Percentiles rank a stretch among this genome's conserved stretches.
These are phyloP conservation scores for Corapipo altera DNA, from an alignment of 2,113 vertebrate species.

Conservation along the genomic window DNA sequence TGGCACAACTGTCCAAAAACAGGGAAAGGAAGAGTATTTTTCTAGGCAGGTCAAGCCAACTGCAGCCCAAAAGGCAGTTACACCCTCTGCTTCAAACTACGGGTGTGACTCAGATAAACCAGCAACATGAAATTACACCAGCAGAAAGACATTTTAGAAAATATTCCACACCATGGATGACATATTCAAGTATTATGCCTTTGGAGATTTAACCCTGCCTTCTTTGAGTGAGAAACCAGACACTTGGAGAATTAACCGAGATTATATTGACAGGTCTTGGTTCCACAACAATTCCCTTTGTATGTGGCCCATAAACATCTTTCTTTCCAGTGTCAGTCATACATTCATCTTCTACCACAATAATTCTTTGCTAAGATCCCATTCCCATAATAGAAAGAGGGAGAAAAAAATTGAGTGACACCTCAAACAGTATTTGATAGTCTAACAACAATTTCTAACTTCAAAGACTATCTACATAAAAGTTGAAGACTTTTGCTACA, in stretches of 20 bases:
- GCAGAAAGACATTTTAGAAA: slow-evolving; percentile 50
- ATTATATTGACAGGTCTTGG: slow-evolving; percentile 68
- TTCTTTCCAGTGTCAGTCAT: slow-evolving; percentile 73
- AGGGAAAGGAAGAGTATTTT: slow-evolving; percentile 15
- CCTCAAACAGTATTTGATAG: slow-evolving; percentile 83
- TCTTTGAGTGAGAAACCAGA: slow-evolving; percentile 48
- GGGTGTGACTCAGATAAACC: slow-evolving; percentile 30
- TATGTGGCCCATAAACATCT: slow-evolving; percentile 70
- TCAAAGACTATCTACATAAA: slow-evolving; percentile 84
- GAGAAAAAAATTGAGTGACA: slow-evolving; percentile 78
- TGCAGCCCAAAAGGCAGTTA: background rate
- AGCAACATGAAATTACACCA: slow-evolving; percentile 26
- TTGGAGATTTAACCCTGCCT: slow-evolving; percentile 60
- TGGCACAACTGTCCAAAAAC: background rate
- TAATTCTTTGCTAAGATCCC: slow-evolving; percentile 70
- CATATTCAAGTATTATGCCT: slow-evolving; percentile 21
- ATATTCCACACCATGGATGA: slow-evolving; percentile 26
- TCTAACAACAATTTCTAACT: slow-evolving; percentile 84
- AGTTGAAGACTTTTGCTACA: slow-evolving; percentile 84
- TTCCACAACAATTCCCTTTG: slow-evolving; percentile 72
- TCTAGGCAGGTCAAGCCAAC: background rate
- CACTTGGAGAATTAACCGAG: slow-evolving; percentile 39
- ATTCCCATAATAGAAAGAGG: slow-evolving; percentile 68
- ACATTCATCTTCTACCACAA: slow-evolving; percentile 62
- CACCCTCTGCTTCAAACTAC: background rate